A percentile compares a stretch with the other conserved stretches of the same genome.
Conservation (phyloP, 2,113 vertebrate genomes). For the Fregata magnificens region DNA sequence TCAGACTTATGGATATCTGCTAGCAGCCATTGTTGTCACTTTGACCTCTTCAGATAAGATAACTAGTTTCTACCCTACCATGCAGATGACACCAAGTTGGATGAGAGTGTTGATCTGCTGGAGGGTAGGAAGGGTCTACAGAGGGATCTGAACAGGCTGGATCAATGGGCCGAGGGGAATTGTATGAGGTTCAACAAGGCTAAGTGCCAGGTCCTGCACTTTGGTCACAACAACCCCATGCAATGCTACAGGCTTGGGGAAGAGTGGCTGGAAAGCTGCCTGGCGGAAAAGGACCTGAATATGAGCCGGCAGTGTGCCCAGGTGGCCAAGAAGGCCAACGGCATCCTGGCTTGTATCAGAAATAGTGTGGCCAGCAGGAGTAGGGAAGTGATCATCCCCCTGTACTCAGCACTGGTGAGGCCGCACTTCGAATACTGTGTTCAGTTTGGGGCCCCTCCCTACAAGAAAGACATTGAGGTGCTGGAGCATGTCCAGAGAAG, state of each 20-base stretch:
- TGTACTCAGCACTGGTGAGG: background rate
- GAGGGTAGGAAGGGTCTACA: background rate
- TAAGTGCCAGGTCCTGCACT: background rate
- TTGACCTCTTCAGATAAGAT: background rate
- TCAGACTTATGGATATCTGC: background rate
- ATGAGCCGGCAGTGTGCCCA: background rate
- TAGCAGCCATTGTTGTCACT: background rate
- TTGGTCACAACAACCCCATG: background rate
- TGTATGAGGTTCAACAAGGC: background rate
- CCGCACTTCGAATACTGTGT: background rate
- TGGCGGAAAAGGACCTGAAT: background rate
- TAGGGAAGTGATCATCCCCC: rapidly evolving
- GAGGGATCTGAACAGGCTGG: background rate
- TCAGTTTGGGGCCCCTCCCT: background rate
- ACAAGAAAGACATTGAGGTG: background rate
- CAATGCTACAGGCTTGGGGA: background rate
- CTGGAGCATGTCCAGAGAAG: background rate
- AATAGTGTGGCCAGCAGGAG: background rate
- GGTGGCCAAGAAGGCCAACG: background rate
- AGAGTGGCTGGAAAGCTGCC: background rate
- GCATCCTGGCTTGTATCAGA: background rate
- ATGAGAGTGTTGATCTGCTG: background rate
- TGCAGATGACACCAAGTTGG: background rate
- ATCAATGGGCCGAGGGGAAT: background rate
- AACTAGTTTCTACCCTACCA: background rate